A percentile compares a stretch with the other conserved stretches of the same genome.
Conservation (phyloP, 2,888 invertebrate genomes). For the Meliscaeva auricollis region DNA sequence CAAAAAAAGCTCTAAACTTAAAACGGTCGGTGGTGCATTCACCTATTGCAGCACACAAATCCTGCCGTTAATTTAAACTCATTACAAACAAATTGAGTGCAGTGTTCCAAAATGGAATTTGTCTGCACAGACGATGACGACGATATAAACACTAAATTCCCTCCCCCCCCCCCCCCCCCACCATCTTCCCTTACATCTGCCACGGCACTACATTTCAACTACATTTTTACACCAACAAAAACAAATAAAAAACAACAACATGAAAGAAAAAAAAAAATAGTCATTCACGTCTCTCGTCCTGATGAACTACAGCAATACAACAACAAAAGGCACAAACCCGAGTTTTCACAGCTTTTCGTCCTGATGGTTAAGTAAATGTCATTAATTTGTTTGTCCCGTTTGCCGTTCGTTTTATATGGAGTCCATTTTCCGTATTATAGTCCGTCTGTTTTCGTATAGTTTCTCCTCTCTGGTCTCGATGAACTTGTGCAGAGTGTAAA, state of each 20-base stretch:
- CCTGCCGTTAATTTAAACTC: conserved; percentile 64
- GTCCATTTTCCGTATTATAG: too few species aligned
- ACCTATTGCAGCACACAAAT: conserved; percentile 41
- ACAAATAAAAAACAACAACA: too few species aligned
- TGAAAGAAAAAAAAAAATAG: conserved; percentile 12
- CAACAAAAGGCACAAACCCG: conserved; percentile 24
- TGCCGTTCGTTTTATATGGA: not conserved
- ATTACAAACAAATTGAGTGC: conserved; percentile 70
- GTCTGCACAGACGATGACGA: conserved; percentile 36
- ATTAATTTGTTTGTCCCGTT: conserved; percentile 69
- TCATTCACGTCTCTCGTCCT: not conserved
- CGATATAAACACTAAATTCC: conserved; percentile 13
- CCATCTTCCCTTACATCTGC: too few species aligned
- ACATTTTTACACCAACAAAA: not conserved
- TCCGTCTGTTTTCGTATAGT: not conserved
- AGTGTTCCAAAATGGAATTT: conserved; percentile 59
- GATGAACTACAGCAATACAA: conserved; percentile 25
- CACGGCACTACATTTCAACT: not conserved
- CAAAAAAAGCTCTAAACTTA: too few species aligned
- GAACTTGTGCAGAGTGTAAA: conserved; percentile 8
- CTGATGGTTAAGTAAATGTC: conserved; percentile 68
- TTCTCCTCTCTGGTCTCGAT: not conserved
- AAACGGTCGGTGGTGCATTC: too few species aligned
- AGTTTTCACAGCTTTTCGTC: conserved; percentile 58
- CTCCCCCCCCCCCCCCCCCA: not conserved